Base-by-base conservation (phyloP, 2,113 vertebrate genomes). In the Athene noctua region DNA sequence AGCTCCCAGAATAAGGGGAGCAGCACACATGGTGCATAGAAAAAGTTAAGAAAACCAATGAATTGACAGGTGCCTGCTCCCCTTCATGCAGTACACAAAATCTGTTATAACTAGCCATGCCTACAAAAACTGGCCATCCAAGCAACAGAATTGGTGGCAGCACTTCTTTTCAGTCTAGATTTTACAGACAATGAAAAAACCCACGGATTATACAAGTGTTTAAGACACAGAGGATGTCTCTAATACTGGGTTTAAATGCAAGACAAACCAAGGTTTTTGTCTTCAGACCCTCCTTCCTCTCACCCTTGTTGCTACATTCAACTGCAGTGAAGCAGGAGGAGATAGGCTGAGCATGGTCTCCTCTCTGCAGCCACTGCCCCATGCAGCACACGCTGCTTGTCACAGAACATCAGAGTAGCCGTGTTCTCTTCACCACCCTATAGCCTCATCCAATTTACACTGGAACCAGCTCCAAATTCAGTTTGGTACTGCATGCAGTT, bases 301-400 rank as follows among this genome's bases (percentile, higher is more conserved):
- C n/a, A 55, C 57, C 8, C 9, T 36, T 42, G 14, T n/a, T 49
- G 51, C 55, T 38, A n/a, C 36, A 62, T 18, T 21, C 20, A 58
- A 44, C 21, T 19, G 11, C 27, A 54, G 49, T 36, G 32, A 91
- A 85, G 38, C 57, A 79, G 51, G 5, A 74, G 19, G 25, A 87
- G 59, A 15, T 21, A 26, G 78, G 29, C 22, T 8, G 5, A 83
- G 13, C 3, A 1, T 8, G 9, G 27, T 49, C 18, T 40, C 25
- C 62, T 49, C 55, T 74, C 68, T 42, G 23, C 23, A 52, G 52
- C 22, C 0, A 0, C 42, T 40, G 54, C 51, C 55, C 44, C 55
- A 5, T 2, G 5, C 9, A 32, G 42, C 5, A 2, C n/a, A 5
- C 2, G 11, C 36, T 74, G 57, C 19, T 0, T 0, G 47, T 49